A percentile compares a stretch with the other conserved stretches of the same genome.
Evolutionary conservation across 2,888 invertebrate genomes (phyloP).

Genomic region (Crocallis elinguaria): DNA sequence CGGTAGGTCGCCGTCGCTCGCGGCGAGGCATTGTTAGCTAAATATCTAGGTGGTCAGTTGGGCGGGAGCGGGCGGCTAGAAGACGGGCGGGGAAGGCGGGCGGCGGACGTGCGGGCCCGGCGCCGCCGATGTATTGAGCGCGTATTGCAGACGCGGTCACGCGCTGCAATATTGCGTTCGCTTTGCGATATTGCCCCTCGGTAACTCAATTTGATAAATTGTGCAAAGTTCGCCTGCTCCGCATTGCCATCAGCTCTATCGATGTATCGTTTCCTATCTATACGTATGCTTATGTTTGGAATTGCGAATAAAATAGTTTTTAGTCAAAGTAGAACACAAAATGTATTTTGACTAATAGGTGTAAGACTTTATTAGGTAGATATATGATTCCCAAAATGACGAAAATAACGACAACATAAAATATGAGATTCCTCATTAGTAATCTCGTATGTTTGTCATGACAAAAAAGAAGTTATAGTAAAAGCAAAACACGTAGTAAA

Average conservation of each 20-base stretch:
- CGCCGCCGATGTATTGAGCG: conserved; percentile 85
- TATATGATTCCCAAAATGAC: no score
- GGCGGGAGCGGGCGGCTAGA: conserved; percentile 66
- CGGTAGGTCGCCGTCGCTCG: conserved; percentile 61
- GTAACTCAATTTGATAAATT: conserved; percentile 84
- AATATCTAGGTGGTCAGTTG: conserved; percentile 84
- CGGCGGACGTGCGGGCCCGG: conserved; percentile 77
- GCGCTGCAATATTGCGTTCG: conserved; percentile 85
- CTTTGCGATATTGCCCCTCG: conserved; percentile 82
- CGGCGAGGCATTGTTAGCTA: conserved; percentile 83
- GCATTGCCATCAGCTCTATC: conserved; percentile 67
- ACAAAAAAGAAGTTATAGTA: not conserved
- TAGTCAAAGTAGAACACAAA: not conserved
- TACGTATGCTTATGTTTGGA: not conserved
- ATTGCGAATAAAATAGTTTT: conserved; percentile 1
- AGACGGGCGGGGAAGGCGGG: conserved; percentile 66
- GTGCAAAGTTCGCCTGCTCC: conserved; percentile 78
- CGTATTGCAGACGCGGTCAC: conserved; percentile 85
- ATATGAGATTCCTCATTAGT: no score
- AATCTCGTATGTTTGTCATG: not conserved
- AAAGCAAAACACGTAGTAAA: not conserved
- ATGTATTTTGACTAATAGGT: no score
- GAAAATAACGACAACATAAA: no score
- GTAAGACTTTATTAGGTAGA: no score
- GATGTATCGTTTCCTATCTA: conserved; percentile 54